Base-by-base conservation (phyloP, 2,888 invertebrate genomes). In the Trissonchulus latispiculum region DNA sequence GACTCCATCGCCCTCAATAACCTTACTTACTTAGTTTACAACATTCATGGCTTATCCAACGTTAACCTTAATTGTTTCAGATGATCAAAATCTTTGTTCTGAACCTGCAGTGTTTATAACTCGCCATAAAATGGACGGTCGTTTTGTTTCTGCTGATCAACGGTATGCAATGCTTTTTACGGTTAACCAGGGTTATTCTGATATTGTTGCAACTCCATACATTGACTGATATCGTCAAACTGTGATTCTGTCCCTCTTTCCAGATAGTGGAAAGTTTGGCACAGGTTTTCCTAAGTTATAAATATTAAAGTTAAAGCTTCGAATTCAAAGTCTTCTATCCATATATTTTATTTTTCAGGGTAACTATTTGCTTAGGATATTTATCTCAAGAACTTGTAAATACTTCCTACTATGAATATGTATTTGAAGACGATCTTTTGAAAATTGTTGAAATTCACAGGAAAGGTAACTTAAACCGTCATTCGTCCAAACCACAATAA, bases 331-430 rank as follows among this genome's bases (percentile, higher is more conserved):
- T n/a, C n/a, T n/a, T n/a, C n/a, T n/a, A n/a, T n/a, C n/a, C n/a
- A n/a, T n/a, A n/a, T n/a, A n/a, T n/a, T n/a, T n/a, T n/a, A n/a
- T 48, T 48, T 83, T 85, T 36, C 85, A 93, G 93, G 83, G 92
- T 92, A 35, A 94, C 94, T 1, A 84, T 92, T 77, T 90, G 92
- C 48, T 87, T 94, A 75, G 95, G 95, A 0, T 95, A 91, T 85
- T 86, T 95, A 73, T 94, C 95, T 0, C 95, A 95, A 85, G 95
- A 95, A 86, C 85, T 95, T 69, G 85, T 94, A 32, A 94, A 94
- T 59, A 92, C 93, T 18, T 93, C 92, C 78, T 90, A 94, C 87
- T 95, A 95, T 83, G 95, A 95, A 85, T 93, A 93, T 48, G 8
- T 48, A 23, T 8, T 23, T 48, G 48, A 48, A 15, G 8, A 8